A percentile compares a stretch with the other conserved stretches of the same genome.
phyloP scores from a whole-genome alignment of 2,797 vertebrate species.

The Acridotheres tristis region DNA sequence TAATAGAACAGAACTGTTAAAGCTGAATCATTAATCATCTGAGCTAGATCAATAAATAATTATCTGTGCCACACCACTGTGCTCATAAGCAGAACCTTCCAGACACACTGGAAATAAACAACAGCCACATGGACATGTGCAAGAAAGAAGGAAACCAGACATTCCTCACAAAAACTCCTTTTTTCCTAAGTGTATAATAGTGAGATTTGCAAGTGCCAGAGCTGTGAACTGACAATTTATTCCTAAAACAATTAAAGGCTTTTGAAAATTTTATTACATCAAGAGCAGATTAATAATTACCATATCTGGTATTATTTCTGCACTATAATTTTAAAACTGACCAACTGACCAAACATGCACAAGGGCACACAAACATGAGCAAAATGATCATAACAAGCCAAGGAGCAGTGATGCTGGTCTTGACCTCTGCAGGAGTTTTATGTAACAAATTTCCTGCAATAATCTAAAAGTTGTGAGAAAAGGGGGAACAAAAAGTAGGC shows the following conservation, averaged over 20 bases:
- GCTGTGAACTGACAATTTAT: not conserved
- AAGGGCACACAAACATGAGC: not conserved
- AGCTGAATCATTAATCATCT: conserved; percentile 38
- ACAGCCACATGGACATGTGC: not conserved
- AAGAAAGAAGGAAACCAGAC: not conserved
- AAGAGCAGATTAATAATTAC: not conserved
- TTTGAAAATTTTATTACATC: not conserved
- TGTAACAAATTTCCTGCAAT: not conserved
- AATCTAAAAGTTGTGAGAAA: not conserved
- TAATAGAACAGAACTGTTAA: not conserved
- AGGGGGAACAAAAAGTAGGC: not conserved
- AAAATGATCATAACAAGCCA: rapidly evolving
- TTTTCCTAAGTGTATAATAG: not conserved
- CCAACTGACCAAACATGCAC: not conserved
- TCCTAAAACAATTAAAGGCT: not conserved
- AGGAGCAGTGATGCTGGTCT: not conserved
- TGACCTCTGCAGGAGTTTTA: not conserved
- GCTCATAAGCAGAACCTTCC: not conserved
- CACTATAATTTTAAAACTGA: not conserved
- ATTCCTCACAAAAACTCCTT: not conserved
- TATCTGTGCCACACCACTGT: conserved; percentile 16
- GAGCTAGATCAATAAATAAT: conserved; percentile 72
- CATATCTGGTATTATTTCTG: not conserved
- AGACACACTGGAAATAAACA: not conserved
- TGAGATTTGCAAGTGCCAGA: not conserved